A percentile compares a stretch with the other conserved stretches of the same genome.
Evolutionary conservation across 2,113 vertebrate genomes (phyloP).

Genomic region (Theristicus caerulescens): DNA sequence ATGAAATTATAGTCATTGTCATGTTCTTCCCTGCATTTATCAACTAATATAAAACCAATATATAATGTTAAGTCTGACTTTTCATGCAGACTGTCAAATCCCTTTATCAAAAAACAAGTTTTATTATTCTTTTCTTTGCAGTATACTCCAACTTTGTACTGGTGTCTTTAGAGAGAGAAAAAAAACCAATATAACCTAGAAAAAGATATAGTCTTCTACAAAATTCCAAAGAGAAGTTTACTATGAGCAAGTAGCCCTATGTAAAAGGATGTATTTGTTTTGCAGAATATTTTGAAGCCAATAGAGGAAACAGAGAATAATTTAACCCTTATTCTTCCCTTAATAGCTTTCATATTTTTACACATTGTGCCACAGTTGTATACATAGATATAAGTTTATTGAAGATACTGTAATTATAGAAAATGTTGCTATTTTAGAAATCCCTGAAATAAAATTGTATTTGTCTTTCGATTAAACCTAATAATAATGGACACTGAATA

Average conservation of each 20-base stretch:
- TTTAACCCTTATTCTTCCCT: constrained; percentile 70
- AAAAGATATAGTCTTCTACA: constrained; percentile 58
- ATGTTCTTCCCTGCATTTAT: constrained; percentile 67
- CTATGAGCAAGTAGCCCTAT: constrained; percentile 59
- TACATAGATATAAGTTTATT: constrained; percentile 78
- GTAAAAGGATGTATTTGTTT: constrained; percentile 64
- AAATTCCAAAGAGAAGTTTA: constrained; percentile 75
- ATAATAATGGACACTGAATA: constrained; percentile 70
- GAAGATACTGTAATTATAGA: constrained; percentile 77
- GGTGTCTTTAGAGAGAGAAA: constrained; percentile 60
- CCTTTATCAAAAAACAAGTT: constrained; percentile 57
- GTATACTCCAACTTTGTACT: constrained; percentile 70
- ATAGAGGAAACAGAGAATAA: constrained; percentile 70
- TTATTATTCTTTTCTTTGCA: constrained; percentile 67
- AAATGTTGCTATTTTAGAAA: constrained; percentile 75
- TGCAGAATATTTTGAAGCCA: constrained; percentile 69
- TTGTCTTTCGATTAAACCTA: constrained; percentile 72
- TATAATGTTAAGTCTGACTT: constrained; percentile 55
- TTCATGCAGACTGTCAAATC: constrained; percentile 60
- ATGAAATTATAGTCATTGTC: constrained; percentile 49
- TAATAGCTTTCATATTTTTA: constrained; percentile 75
- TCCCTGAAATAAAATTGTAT: constrained; percentile 71
- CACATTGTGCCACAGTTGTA: constrained; percentile 75
- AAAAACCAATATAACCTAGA: constrained; percentile 3
- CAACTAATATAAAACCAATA: constrained; percentile 39